Base-by-base conservation (phyloP, 2,797 vertebrate genomes). In the Microchirus variegatus region DNA sequence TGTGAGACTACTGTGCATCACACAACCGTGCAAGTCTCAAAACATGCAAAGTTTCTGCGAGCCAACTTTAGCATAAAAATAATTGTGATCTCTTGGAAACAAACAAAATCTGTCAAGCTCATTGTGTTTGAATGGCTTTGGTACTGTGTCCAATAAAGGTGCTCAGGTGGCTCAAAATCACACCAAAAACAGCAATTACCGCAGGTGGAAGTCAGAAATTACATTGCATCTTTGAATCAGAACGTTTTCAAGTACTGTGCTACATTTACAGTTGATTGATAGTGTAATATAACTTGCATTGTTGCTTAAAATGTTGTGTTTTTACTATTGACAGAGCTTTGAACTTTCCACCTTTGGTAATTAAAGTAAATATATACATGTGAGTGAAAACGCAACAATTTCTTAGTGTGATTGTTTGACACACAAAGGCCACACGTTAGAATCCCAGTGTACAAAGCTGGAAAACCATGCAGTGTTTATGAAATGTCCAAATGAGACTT, bases 401-500 rank as follows among this genome's bases (percentile, higher is more conserved):
- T 22, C n/a, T 36, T 42, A 17, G 22, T 53, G 70, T 41, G 46
- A 62, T 42, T n/a, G n/a, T n/a, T n/a, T n/a, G n/a, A 44, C 59
- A 68, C 49, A 37, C 52, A 63, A 66, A 69, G 12, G 14, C 26
- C 42, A 66, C 61, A 59, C 38, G 38, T 73, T 75, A 73, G 64
- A 55, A 59, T 10, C 14, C 44, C 26, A 16, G 52, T 22, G 31
- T 36, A 50, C 52, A 63, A 69, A 45, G 59, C 41, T 15, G 36
- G 10, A 75, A 87, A 61, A 80, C 76, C 82, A 79, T 84, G 88
- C 86, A 84, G 37, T 48, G 46, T 48, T 42, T 2, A 55, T 49
- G 36, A 80, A 79, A 86, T 56, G 87, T 69, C 59, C 73, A 77
- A 90, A 77, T 83, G 63, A 90, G 59, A 99, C 97, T 98, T 98